A percentile compares a stretch with the other conserved stretches of the same genome.
phyloP scores from a whole-genome alignment of 2,888 invertebrate genomes.

The Heliconius charithonia region DNA sequence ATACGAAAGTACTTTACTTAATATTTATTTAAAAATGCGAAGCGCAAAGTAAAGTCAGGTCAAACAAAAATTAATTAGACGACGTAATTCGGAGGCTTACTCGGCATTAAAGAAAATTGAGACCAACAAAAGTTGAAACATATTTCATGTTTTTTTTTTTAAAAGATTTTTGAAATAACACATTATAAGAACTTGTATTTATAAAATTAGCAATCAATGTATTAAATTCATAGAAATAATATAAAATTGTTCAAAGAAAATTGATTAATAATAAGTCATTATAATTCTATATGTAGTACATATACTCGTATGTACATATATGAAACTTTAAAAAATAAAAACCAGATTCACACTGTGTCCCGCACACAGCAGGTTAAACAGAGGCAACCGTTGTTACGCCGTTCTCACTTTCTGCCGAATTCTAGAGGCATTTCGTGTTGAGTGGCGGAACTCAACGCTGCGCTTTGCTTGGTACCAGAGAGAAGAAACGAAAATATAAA shows the following conservation, averaged over 20 bases:
- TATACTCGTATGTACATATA: too few relatives aligned
- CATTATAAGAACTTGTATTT: neutral
- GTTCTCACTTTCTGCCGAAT: too few relatives aligned
- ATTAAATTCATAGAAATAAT: neutral
- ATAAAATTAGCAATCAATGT: too few relatives aligned
- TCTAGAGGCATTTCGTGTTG: too few relatives aligned
- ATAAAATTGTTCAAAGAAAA: neutral
- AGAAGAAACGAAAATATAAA: too few relatives aligned
- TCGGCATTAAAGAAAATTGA: constrained; percentile 11
- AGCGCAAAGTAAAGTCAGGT: neutral
- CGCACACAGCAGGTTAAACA: too few relatives aligned
- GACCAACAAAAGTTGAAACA: constrained; percentile 10
- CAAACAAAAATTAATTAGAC: constrained; percentile 22
- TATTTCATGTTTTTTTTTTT: neutral
- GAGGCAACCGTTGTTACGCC: too few relatives aligned
- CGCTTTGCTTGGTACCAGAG: too few relatives aligned
- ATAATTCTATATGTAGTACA: neutral
- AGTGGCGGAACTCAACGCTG: too few relatives aligned
- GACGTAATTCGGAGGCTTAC: constrained; percentile 1
- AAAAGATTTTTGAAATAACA: neutral
- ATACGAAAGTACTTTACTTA: neutral
- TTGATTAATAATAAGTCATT: neutral
- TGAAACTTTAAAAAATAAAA: too few relatives aligned
- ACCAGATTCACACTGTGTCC: too few relatives aligned
- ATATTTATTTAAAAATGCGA: neutral